Conservation (phyloP, 2,888 invertebrate species). For the Chrysomela aeneicollis region DNA sequence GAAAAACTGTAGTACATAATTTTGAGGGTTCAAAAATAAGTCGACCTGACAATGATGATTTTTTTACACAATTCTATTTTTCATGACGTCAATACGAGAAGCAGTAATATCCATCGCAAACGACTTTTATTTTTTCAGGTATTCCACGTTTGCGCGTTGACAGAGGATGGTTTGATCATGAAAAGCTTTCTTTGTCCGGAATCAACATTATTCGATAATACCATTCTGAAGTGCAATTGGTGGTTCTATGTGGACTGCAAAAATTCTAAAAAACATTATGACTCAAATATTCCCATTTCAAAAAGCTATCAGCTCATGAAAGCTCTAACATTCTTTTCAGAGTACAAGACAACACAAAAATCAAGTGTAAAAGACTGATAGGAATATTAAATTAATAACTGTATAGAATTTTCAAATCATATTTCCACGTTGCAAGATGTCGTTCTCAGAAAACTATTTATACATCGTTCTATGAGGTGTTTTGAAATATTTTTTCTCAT, state of each 20-base stretch:
- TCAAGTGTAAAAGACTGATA: conserved; percentile 41
- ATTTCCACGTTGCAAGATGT: conserved; percentile 7
- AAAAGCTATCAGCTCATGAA: conserved; percentile 93
- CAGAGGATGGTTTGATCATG: conserved; percentile 88
- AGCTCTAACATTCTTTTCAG: conserved; percentile 87
- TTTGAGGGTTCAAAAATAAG: too few species aligned
- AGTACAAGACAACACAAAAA: conserved; percentile 71
- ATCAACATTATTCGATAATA: conserved; percentile 90
- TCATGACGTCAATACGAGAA: too few species aligned
- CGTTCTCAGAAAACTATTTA: not conserved
- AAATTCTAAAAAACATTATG: conserved; percentile 79
- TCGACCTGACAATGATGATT: too few species aligned
- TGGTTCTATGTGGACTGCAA: conserved; percentile 94
- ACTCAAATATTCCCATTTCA: conserved; percentile 89
- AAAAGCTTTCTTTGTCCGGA: conserved; percentile 92
- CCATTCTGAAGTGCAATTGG: conserved; percentile 92
- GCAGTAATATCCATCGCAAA: too few species aligned
- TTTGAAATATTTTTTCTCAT: too few species aligned
- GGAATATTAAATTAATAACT: conserved; percentile 12
- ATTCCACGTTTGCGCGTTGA: conserved; percentile 89
- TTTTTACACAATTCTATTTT: too few species aligned
- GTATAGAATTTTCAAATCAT: conserved; percentile 13
- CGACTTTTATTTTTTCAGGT: conserved; percentile 79
- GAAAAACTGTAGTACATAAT: too few species aligned
- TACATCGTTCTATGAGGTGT: too few species aligned